Evolutionary conservation across 2,888 invertebrate genomes (phyloP).

Genomic region (Bibio marci): DNA sequence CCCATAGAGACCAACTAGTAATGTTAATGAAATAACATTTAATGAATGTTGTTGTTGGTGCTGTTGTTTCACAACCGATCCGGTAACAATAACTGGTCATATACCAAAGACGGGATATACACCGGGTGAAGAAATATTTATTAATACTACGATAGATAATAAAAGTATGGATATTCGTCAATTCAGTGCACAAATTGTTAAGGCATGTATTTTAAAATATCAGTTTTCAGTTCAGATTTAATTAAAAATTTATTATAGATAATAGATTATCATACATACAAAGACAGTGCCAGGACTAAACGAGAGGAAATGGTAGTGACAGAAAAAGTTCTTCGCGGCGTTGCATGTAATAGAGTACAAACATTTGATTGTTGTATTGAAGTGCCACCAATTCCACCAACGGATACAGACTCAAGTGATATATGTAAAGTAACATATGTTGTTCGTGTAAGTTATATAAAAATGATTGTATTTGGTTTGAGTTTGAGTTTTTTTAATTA

Average conservation of each 20-base stretch:
- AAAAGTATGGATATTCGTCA: too few species aligned
- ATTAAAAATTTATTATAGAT: too few species aligned
- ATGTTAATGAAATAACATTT: slow-evolving; percentile 47
- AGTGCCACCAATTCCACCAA: neutral
- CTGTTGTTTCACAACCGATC: slow-evolving; percentile 45
- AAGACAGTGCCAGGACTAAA: too few species aligned
- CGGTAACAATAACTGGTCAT: slow-evolving; percentile 38
- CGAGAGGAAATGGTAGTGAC: too few species aligned
- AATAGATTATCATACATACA: too few species aligned
- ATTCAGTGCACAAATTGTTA: too few species aligned
- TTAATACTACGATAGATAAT: neutral
- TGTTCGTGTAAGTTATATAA: neutral
- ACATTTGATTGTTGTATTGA: neutral
- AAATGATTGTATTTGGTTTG: neutral
- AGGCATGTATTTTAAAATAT: neutral
- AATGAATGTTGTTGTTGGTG: slow-evolving; percentile 26
- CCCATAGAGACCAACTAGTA: too few species aligned
- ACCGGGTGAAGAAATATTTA: slow-evolving; percentile 49
- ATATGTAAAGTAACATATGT: neutral
- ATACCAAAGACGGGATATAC: slow-evolving; percentile 57
- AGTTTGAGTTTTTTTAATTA: neutral
- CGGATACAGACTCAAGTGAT: neutral
- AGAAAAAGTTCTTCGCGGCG: too few species aligned
- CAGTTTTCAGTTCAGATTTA: too few species aligned
- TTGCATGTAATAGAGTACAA: too few species aligned